Evolutionary conservation across 64 coral and sea anemone genomes (phyloP), one percentile per base, ranked within the genome.

Genomic region (Pocillopora damicornis): DNA sequence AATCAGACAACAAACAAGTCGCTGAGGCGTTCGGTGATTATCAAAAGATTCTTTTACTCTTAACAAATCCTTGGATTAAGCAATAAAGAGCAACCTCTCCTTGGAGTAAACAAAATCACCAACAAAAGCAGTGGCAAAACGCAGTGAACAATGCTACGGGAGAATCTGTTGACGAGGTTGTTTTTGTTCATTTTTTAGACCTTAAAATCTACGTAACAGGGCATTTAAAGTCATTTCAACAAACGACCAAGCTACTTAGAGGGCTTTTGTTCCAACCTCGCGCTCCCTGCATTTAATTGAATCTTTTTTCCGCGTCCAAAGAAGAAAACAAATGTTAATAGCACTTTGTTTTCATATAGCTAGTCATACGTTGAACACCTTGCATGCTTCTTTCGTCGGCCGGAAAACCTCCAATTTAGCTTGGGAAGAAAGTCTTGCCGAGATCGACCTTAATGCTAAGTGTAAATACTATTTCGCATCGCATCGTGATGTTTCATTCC

Each of bases 351-450:
- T 85, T 73, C 13, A 73, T 36, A 73, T n/a, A 65, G 20, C 65
- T 57, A 9, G 61, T 85, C 81, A 85, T 85, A 72, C 26, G 65
- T 66, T 85, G 57, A 85, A 85, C 81, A 72, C 64, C 81, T 73
- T 85, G 81, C 65, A 17, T 51, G 80, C 30, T 45, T 68, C 14
- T 25, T 60, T 81, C 17, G 12, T 6, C 79, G 4, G 2, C 26
- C 2, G 26, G 67, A 83, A 63, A 37, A 61, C 65, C 80, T 83
- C 20, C 17, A 83, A 83, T 83, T 65, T 67, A 3, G 38, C 6
- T 69, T 68, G 35, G 80, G 34, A 51, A 68, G 11, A 9, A 37
- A 15, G 61, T 72, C 36, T 38, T 15, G 16, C 61, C 61, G 35
- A 67, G 37, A 37, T 68, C 25, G 14, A 68, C 20, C 22, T 71